Conservation (phyloP, 2,113 vertebrate species). For the Lycaon pictus region DNA sequence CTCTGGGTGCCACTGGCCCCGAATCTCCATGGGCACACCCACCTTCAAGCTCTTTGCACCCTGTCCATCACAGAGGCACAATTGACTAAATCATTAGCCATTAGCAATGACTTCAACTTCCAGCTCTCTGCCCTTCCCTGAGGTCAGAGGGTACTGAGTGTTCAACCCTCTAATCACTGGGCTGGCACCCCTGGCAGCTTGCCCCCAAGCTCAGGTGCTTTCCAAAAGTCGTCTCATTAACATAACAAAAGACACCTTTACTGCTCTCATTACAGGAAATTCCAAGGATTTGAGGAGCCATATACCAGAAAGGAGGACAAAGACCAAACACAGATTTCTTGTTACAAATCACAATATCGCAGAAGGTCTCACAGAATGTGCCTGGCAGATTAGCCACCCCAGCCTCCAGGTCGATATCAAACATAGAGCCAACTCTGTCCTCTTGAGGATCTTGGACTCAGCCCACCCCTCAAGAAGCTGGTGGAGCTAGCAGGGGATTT, state of each 20-base stretch:
- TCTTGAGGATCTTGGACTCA: accelerated
- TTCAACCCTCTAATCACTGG: no score
- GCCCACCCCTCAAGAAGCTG: not conserved
- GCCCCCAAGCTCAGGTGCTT: not conserved
- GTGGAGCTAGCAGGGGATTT: accelerated
- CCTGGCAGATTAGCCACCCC: no score
- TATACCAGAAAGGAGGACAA: not conserved
- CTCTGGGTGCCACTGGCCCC: accelerated
- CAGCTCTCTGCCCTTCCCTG: not conserved
- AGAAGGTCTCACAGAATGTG: not conserved
- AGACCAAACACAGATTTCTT: not conserved
- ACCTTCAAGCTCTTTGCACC: not conserved
- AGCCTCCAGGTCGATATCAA: not conserved
- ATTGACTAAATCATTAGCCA: not conserved
- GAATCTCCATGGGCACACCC: no score
- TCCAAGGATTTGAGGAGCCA: not conserved
- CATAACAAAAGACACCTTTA: not conserved
- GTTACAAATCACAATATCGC: not conserved
- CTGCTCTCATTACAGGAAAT: not conserved
- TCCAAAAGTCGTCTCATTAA: not conserved
- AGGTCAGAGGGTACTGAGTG: not conserved
- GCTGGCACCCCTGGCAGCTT: not conserved
- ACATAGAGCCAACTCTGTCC: accelerated
- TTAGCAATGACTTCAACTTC: not conserved
- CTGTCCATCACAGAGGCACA: no score